Conservation (phyloP, 1,140 invertebrate genomes). For the Heliconius himera region DNA sequence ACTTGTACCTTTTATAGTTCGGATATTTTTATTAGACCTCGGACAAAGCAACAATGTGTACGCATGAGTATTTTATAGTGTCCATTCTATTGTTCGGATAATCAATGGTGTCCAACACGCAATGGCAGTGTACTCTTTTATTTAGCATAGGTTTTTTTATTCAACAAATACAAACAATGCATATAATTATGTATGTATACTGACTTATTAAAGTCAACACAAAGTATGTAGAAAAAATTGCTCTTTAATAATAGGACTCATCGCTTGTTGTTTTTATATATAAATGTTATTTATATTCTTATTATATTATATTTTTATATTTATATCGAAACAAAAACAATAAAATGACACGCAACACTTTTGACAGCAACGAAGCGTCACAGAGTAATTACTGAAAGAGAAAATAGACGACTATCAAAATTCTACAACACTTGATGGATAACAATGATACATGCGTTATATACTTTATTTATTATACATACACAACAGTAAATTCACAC, state of each 20-base stretch:
- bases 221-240: no score
- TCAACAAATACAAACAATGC: not conserved
- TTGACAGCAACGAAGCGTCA: slow-evolving; percentile 28
- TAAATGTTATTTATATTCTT: not conserved
- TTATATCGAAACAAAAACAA: slow-evolving; percentile 17
- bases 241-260: no score
- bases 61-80: slow-evolving; percentile 40
- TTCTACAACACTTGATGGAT: slow-evolving; percentile 28
- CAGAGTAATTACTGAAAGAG: slow-evolving; percentile 29
- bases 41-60: slow-evolving; percentile 34
- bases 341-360: slow-evolving; percentile 17
- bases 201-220: no score
- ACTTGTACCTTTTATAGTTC: not conserved
- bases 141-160: not conserved
- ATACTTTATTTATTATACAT: no score
- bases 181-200: not conserved
- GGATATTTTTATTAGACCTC: not conserved
- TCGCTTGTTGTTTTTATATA: not conserved
- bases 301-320: not conserved
- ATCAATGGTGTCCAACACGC: slow-evolving; percentile 31
- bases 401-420: slow-evolving; percentile 30
- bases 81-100: slow-evolving; percentile 36
- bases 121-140: slow-evolving; percentile 22
- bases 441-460: slow-evolving; percentile 24
- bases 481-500: not conserved